Evolutionary conservation across 2,113 vertebrate genomes (phyloP).

Genomic region (Channa argus): DNA sequence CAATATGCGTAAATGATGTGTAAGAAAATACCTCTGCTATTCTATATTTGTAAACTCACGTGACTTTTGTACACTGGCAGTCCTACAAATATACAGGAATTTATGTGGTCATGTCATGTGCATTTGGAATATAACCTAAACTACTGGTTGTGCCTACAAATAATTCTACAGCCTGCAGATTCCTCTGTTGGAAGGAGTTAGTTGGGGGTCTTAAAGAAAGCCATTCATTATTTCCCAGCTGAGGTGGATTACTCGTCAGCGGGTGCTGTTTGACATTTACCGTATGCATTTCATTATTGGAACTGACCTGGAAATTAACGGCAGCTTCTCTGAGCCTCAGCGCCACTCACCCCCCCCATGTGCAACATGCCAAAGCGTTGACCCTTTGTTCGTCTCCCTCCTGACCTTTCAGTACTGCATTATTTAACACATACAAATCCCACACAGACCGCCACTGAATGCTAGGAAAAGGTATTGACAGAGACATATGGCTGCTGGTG

Average conservation of each 20-base stretch:
- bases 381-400: constrained; percentile 76
- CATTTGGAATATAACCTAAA: too few relatives aligned
- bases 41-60: too few relatives aligned
- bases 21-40: too few relatives aligned
- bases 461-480: constrained; percentile 83
- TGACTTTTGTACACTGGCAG: too few relatives aligned
- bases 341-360: constrained; percentile 50
- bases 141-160: constrained; percentile 43
- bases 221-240: constrained; percentile 84
- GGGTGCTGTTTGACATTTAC: constrained; percentile 85
- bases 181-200: constrained; percentile 59
- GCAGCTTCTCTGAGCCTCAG: constrained; percentile 59
- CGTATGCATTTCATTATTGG: constrained; percentile 87
- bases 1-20: too few relatives aligned
- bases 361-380: constrained; percentile 72
- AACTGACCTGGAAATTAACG: constrained; percentile 87
- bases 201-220: constrained; percentile 76
- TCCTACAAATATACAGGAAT: too few relatives aligned
- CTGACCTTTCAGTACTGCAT: constrained; percentile 85
- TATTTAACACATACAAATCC: constrained; percentile 86
- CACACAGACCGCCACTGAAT: constrained; percentile 77
- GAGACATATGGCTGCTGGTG: constrained; percentile 83
- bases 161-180: constrained; percentile 54
- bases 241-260: constrained; percentile 79
- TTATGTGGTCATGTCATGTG: too few relatives aligned